Evolutionary conservation across 2,797 vertebrate genomes (phyloP).

Genomic region (Adrianichthys oophorus): DNA sequence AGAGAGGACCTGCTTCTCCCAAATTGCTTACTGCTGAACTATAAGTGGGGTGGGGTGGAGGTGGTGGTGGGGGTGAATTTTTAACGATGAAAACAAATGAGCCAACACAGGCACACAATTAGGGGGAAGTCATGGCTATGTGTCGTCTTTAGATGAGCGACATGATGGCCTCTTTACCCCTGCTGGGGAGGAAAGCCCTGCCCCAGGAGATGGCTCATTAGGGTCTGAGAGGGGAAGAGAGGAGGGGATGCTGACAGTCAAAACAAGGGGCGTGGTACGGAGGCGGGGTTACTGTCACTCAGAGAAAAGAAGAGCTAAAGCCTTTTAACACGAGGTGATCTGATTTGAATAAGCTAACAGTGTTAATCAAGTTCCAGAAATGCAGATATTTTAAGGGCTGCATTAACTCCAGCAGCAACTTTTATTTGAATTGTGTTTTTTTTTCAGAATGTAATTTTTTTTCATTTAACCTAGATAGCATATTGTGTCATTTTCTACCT

Average conservation of each 20-base stretch:
- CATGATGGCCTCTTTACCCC: conserved; percentile 93
- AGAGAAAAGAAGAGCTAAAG: conserved; percentile 46
- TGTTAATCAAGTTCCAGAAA: conserved; percentile 51
- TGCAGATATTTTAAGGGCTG: conserved; percentile 40
- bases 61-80: conserved; percentile 86
- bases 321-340: conserved; percentile 53
- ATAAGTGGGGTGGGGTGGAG: conserved; percentile 61
- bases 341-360: conserved; percentile 57
- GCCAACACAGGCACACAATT: conserved; percentile 83
- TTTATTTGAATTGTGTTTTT: neutral
- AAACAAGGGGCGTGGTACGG: conserved; percentile 64
- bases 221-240: conserved; percentile 57
- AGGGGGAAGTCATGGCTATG: conserved; percentile 85
- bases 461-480: too few relatives aligned
- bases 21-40: conserved; percentile 82
- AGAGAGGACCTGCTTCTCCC: conserved; percentile 71
- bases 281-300: conserved; percentile 51
- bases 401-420: conserved; percentile 30
- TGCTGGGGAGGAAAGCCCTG: conserved; percentile 79
- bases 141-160: conserved; percentile 90
- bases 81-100: conserved; percentile 91
- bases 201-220: conserved; percentile 89
- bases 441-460: neutral
- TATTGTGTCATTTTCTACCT: too few relatives aligned
- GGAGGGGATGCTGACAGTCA: conserved; percentile 75